Evolutionary conservation across 2,888 invertebrate genomes (phyloP), one percentile per base, ranked within the genome.

Genomic region (Sturmia bella): DNA sequence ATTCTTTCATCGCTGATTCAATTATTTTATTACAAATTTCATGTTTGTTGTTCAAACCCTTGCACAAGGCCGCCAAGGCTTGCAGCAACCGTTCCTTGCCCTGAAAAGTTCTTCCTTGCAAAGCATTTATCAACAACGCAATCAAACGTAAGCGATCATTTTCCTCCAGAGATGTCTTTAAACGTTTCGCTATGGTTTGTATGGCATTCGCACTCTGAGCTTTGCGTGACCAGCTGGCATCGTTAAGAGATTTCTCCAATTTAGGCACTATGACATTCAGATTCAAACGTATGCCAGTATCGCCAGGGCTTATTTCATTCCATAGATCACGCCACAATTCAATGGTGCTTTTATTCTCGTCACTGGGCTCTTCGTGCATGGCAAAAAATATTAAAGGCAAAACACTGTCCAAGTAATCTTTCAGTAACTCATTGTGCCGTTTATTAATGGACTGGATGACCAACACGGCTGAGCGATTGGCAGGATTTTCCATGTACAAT

Each of bases 261-360:
- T 95, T 93, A 45, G 92, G 92, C 59, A 95, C 93, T 70, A 98
- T 95, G 64, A 94, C 93, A 57, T 93, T 91, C 79, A 97, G 90
- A 89, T 98, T 95, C 82, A 95, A 93, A 27, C 94, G 93, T 84
- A 98, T 94, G 48, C 96, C 97, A 59, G 93, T 93, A 91, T 97
- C 98, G n/a, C 96, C 95, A n/a, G 96, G 96, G 83, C 96, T 95
- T 39, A 96, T 94, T 87, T 98, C 98, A 56, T 94, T 93, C 98
- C 98, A 98, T 48, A 97, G 92, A 88, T 98, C 97, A 83, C 95
- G 95, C 94, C 96, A 98, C 82, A 95, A 91, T 87, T 95, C 95
- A 81, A 95, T 92, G 12, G 94, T 94, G 12, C 87, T 87, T 84
- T 92, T 92, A 80, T 93, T 93, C 83, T 93, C 93, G 21, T 94